A percentile compares a stretch with the other conserved stretches of the same genome.
These are phyloP conservation scores for Mus musculus DNA, from an alignment of 2,113 vertebrate genomes.

Conservation along the genomic window DNA sequence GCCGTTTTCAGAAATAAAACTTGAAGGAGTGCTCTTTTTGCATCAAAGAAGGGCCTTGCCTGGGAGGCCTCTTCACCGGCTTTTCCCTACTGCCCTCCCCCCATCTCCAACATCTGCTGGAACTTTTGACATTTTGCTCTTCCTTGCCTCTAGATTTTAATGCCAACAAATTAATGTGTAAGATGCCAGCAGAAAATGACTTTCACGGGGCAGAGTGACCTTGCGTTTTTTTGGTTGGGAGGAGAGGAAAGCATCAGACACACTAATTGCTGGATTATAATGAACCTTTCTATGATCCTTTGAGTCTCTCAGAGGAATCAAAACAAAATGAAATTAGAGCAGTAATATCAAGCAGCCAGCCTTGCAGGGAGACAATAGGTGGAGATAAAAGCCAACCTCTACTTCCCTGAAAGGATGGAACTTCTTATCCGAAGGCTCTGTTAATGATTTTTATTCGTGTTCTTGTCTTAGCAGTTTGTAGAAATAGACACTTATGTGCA, in stretches of 20 bases:
- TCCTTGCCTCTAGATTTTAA: conserved; percentile 80
- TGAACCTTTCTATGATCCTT: conserved; percentile 71
- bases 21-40: conserved; percentile 56
- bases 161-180: conserved; percentile 83
- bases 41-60: conserved; percentile 70
- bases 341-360: conserved; percentile 45
- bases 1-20: conserved; percentile 60
- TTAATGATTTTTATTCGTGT: conserved; percentile 31
- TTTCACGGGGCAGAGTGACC: conserved; percentile 82
- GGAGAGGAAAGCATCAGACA: conserved; percentile 69
- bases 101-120: neutral
- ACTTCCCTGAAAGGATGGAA: conserved; percentile 69
- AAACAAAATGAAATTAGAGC: conserved; percentile 81
- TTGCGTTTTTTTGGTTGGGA: conserved; percentile 80
- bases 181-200: conserved; percentile 78
- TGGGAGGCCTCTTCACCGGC: conserved; percentile 7
- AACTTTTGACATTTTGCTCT: conserved; percentile 73
- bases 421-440: conserved; percentile 56
- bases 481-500: neutral
- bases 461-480: conserved; percentile 16
- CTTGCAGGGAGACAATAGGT: conserved; percentile 82
- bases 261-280: conserved; percentile 84
- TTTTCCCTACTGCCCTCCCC: conserved; percentile 37
- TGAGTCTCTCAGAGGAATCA: conserved; percentile 78
- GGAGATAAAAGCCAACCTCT: conserved; percentile 82